Evolutionary conservation across 2,113 vertebrate species (phyloP).

Genomic region (Piaya cayana): DNA sequence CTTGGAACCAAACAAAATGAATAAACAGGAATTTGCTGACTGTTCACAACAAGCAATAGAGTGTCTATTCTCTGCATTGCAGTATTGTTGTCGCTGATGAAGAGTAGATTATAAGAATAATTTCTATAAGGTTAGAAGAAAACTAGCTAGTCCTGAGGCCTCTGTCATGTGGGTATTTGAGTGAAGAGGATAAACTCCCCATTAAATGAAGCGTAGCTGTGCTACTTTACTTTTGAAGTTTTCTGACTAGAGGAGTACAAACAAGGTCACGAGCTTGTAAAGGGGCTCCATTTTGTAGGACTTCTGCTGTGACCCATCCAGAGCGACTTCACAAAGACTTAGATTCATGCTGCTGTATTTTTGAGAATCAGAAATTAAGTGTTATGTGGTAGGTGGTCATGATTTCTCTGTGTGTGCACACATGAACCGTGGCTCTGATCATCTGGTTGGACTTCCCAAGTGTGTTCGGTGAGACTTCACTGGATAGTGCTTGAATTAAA

Average conservation of each 20-base stretch:
- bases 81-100: background rate
- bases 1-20: slow-evolving; percentile 10
- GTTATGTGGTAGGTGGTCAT: fast-evolving
- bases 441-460: background rate
- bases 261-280: background rate
- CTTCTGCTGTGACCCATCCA: background rate
- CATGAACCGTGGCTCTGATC: fast-evolving
- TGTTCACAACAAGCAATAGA: background rate
- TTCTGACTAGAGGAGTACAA: background rate
- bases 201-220: background rate
- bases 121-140: background rate
- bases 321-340: background rate
- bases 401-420: background rate
- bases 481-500: background rate
- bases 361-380: background rate
- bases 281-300: background rate
- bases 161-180: background rate
- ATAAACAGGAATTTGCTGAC: slow-evolving; percentile 51
- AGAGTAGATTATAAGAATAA: background rate
- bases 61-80: background rate
- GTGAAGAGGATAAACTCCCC: background rate
- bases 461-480: background rate
- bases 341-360: fast-evolving
- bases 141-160: background rate
- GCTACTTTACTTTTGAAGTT: background rate